phyloP scores from a whole-genome alignment of 2,113 vertebrate genomes.

The Piaya cayana region DNA sequence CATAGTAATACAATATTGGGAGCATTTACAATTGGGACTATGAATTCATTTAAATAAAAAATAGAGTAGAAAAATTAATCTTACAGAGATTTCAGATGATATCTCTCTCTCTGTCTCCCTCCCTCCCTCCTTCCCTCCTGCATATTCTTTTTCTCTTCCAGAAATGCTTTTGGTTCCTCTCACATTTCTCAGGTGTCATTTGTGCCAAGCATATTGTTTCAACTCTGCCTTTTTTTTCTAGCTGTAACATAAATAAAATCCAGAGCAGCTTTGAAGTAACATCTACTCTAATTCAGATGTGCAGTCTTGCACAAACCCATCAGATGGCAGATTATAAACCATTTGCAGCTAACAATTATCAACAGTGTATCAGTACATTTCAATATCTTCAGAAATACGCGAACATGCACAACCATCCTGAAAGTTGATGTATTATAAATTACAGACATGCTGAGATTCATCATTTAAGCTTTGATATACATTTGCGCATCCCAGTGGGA shows the following conservation, averaged over 20 bases:
- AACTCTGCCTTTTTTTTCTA: neutral
- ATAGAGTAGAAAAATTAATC: neutral
- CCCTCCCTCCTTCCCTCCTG: neutral
- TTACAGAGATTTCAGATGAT: neutral
- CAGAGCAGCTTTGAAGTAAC: neutral
- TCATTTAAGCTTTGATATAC: neutral
- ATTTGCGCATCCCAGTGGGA: neutral
- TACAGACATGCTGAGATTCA: accelerated
- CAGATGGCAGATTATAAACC: neutral
- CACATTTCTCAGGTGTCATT: neutral
- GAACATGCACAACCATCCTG: neutral
- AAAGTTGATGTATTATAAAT: neutral
- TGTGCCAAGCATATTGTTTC: neutral
- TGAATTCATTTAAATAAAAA: neutral
- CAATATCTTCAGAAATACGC: neutral
- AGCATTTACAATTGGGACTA: neutral
- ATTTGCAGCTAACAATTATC: neutral
- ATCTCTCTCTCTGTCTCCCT: neutral
- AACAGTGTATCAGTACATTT: neutral
- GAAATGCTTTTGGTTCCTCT: neutral
- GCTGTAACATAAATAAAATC: neutral
- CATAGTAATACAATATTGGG: neutral
- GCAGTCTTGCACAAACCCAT: neutral
- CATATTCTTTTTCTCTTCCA: neutral
- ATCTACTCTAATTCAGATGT: neutral